Percentiles rank a stretch among this genome's conserved stretches.
These are phyloP conservation scores for Tangara arthus DNA, from an alignment of 2,797 vertebrate genomes.

Conservation along the genomic window DNA sequence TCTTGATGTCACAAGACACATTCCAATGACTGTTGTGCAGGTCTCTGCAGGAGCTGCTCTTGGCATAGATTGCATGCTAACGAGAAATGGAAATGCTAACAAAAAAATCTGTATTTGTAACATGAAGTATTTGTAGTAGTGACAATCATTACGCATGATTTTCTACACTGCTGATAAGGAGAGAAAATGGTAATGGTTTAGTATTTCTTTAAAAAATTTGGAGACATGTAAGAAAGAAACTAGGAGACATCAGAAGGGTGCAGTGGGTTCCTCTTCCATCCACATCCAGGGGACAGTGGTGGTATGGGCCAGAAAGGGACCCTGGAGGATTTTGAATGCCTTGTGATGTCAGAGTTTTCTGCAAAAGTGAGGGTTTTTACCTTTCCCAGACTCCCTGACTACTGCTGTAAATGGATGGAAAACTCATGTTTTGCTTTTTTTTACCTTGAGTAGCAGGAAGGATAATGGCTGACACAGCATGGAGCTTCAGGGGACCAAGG, in stretches of 20 bases:
- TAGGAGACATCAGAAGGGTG: neutral
- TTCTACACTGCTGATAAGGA: neutral
- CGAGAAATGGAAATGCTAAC: neutral
- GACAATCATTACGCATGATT: neutral
- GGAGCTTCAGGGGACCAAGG: neutral
- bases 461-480: neutral
- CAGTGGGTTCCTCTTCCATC: neutral
- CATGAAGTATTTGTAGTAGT: neutral
- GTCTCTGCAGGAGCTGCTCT: neutral
- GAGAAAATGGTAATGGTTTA: neutral
- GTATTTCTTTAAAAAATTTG: neutral
- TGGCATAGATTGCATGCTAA: neutral
- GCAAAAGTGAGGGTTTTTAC: neutral
- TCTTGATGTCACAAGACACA: neutral
- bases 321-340: neutral
- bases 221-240: neutral
- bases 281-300: fast-evolving
- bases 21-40: neutral
- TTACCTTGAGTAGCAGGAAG: neutral
- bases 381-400: neutral
- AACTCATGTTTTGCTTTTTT: neutral
- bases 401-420: neutral
- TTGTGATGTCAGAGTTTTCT: neutral
- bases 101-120: neutral
- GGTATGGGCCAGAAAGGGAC: neutral